These are phyloP conservation scores for Enteromius trimaculatus DNA, from an alignment of 2,797 vertebrate genomes.

Conservation along the genomic window DNA sequence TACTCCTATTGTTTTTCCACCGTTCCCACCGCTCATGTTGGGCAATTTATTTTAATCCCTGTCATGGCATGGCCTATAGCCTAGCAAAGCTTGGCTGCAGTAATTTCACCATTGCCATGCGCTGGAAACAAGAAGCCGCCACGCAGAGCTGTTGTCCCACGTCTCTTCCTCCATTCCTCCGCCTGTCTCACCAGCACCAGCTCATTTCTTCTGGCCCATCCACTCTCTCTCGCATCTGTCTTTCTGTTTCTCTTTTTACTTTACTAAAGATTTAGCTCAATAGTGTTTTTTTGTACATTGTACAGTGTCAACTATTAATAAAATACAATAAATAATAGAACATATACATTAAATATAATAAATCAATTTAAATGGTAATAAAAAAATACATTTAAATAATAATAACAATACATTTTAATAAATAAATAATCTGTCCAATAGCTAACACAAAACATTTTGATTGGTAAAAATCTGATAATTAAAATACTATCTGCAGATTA, in stretches of 20 bases:
- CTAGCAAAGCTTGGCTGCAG: conserved; percentile 76
- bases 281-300: background rate
- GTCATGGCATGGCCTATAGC: conserved; percentile 80
- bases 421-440: background rate
- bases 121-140: conserved; percentile 46
- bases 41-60: conserved; percentile 89
- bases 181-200: conserved; percentile 33
- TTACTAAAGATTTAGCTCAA: background rate
- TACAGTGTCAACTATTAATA: background rate
- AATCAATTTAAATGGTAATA: background rate
- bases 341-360: background rate
- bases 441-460: background rate
- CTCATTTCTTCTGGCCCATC: conserved; percentile 44
- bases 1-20: conserved; percentile 86
- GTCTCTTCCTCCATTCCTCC: conserved; percentile 12
- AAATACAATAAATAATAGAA: background rate
- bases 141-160: conserved; percentile 39
- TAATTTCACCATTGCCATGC: conserved; percentile 67
- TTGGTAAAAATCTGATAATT: background rate
- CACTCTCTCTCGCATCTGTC: background rate
- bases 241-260: background rate
- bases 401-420: background rate
- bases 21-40: conserved; percentile 81
- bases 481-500: background rate
- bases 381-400: background rate